Base-by-base conservation (phyloP, 2,113 vertebrate genomes). In the Machaerirhynchus nigripectus region DNA sequence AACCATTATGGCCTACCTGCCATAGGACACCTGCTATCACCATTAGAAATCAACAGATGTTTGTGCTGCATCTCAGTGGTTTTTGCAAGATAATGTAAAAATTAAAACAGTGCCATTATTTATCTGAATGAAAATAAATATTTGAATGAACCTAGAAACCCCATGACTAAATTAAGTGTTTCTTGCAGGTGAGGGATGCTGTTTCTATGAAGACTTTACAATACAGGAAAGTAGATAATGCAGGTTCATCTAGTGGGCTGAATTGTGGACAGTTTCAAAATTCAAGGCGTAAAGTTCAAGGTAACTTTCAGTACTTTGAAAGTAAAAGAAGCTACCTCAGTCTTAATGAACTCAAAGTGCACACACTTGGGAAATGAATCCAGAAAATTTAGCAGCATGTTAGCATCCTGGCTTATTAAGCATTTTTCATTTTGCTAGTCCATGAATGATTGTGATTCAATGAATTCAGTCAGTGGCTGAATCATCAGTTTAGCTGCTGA, bases 381-480 rank as follows among this genome's bases (percentile, higher is more conserved):
- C 67, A 79, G 49, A 90, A 94, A 76, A 84, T n/a, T 64, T 75
- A 75, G 12, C 65, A 85, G 27, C 7, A 15, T 75, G 71, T 87
- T 90, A 88, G 11, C 63, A 92, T 69, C 46, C 53, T 84, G 63
- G 13, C 11, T 80, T 86, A 84, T 73, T 90, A 95, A 68, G 13
- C 15, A 88, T 60, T 92, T 85, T 92, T 92, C 61, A 79, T 90
- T 85, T 90, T 83, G 17, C 70, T 90, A 79, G 59, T 82, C 24
- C 23, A 33, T 42, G 52, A 95, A 71, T 87, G 65, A 90, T 15
- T 87, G 57, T 55, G 53, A 60, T 83, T 82, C 82, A 85, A 17
- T 75, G 13, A 92, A 88, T 93, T 85, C 78, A 79, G 49, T 76
- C 78, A 88, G 30, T 79, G 61, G 44, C 75, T 92, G 89, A 92